phyloP scores from a whole-genome alignment of 1,140 invertebrate species.

The Drosophila subpulchrella region DNA sequence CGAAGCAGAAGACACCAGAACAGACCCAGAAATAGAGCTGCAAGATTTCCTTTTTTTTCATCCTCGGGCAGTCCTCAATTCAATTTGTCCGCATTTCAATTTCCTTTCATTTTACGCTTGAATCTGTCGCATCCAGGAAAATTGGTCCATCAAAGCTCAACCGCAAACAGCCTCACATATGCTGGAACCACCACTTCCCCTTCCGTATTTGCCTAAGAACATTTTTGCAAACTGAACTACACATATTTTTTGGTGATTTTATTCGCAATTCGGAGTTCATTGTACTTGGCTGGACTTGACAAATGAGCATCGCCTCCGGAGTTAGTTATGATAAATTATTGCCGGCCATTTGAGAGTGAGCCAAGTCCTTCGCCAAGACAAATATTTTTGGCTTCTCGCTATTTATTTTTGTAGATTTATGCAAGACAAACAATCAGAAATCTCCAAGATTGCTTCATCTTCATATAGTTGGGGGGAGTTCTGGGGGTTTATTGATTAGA shows the following conservation, averaged over 20 bases:
- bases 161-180: slow-evolving; percentile 51
- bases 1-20: slow-evolving; percentile 60
- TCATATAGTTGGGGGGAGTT: background rate
- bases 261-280: slow-evolving; percentile 48
- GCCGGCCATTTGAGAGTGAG: slow-evolving; percentile 48
- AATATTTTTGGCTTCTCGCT: slow-evolving; percentile 21
- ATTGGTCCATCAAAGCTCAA: slow-evolving; percentile 74
- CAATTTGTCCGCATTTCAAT: slow-evolving; percentile 78
- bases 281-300: slow-evolving; percentile 52
- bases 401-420: slow-evolving; percentile 37
- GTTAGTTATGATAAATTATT: slow-evolving; percentile 62
- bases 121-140: slow-evolving; percentile 65
- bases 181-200: background rate
- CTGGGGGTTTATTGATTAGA: slow-evolving; percentile 19
- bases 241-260: slow-evolving; percentile 31
- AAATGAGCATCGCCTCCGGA: slow-evolving; percentile 61
- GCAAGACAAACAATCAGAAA: slow-evolving; percentile 37
- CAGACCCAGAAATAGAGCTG: slow-evolving; percentile 20
- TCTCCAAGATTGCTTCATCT: slow-evolving; percentile 28
- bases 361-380: slow-evolving; percentile 46
- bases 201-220: slow-evolving; percentile 16
- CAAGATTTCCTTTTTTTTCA: slow-evolving; percentile 6
- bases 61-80: slow-evolving; percentile 52
- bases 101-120: slow-evolving; percentile 81
- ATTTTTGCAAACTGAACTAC: slow-evolving; percentile 1